Base-by-base conservation (phyloP, 1,140 invertebrate genomes). In the Bathynomus jamesi region DNA sequence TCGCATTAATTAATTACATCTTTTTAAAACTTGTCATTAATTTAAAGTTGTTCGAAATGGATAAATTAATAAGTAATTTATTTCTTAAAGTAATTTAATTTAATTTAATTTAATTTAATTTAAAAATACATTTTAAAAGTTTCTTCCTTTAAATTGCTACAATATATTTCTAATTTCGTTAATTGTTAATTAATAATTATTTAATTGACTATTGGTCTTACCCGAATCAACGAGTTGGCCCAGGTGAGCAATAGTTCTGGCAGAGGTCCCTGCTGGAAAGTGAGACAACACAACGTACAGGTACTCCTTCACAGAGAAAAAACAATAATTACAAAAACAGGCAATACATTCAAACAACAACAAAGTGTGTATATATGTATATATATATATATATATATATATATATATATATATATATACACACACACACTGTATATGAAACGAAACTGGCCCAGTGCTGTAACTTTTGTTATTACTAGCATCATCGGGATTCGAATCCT, bases 211-310 rank as follows among this genome's bases (percentile, higher is more conserved):
- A 31, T 63, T 21, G 60, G 73, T 61, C 28, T 67, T 17, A 67
- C 65, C 28, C 2, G 65, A 25, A 46, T 46, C 65, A n/a, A 67
- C 30, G 30, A 67, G 40, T 40, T 67, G 65, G 30, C 65, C 65
- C 31, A 67, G 40, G 31, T 67, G 65, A 1, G 65, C 65, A 31
- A 67, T 67, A 27, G 60, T 31, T 1, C 65, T 21, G 31, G 60
- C 46, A 3, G 65, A 67, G 1, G 65, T 67, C 11, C 65, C 65
- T 2, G 65, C 65, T 7, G 65, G 65, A 1, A 67, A 29, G 31
- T 67, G 40, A 10, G 65, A 67, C n/a, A 67, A 46, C 65, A 67
- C 27, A n/a, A 29, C 27, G 1, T 31, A 46, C 65, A 67, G 65
- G n/a, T 67, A 67, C 30, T 67, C 65, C 65, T 67, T 31, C 28